Evolutionary conservation across 2,797 vertebrate species (phyloP).

Genomic region (Channallabes apus): DNA sequence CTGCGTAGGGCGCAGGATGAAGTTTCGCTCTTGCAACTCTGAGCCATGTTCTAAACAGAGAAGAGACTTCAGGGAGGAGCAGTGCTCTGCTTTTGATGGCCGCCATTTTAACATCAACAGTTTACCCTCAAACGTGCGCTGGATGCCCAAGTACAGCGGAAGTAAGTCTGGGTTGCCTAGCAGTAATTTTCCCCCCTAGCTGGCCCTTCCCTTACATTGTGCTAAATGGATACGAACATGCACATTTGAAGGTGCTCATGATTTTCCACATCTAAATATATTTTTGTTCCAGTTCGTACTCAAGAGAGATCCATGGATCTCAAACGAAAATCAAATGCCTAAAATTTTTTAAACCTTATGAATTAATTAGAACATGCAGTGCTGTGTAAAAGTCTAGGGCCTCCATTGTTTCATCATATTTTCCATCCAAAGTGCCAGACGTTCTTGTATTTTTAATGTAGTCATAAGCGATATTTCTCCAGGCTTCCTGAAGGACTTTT

Average conservation of each 20-base stretch:
- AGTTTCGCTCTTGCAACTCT: slow-evolving; percentile 96
- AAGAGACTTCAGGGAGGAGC: slow-evolving; percentile 94
- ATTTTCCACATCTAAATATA: background rate
- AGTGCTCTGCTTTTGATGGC: slow-evolving; percentile 90
- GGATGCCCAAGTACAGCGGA: slow-evolving; percentile 99
- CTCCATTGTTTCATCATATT: too few species aligned
- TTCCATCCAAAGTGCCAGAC: too few species aligned
- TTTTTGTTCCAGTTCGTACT: background rate
- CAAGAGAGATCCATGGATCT: background rate
- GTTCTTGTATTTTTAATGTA: too few species aligned
- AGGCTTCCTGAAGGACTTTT: too few species aligned
- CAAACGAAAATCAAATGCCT: background rate
- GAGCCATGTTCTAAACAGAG: slow-evolving; percentile 91
- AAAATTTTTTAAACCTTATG: background rate
- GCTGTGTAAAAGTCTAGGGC: too few species aligned
- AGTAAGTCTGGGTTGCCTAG: slow-evolving; percentile 76
- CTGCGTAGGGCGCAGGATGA: slow-evolving; percentile 95
- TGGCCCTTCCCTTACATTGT: background rate
- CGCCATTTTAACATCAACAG: slow-evolving; percentile 98
- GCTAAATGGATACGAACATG: too few species aligned
- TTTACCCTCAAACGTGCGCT: slow-evolving; percentile 92
- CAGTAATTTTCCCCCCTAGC: background rate
- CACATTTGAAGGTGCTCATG: background rate
- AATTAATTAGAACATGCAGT: too few species aligned
- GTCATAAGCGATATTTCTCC: too few species aligned